phyloP scores from a whole-genome alignment of 2,113 vertebrate genomes.

The Seriola dumerili region DNA sequence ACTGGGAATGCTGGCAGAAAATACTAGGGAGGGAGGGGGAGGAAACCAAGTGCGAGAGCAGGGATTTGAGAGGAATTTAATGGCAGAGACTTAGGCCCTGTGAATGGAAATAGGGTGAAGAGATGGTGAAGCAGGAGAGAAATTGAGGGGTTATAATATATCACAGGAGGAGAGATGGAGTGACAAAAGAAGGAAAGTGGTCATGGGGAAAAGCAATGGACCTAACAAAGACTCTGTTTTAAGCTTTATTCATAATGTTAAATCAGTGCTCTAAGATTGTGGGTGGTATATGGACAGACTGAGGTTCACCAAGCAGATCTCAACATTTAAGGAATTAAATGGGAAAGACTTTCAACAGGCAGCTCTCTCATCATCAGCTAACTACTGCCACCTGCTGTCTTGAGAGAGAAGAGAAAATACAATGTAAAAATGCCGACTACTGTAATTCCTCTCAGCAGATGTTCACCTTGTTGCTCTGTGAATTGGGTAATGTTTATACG shows the following conservation, averaged over 20 bases:
- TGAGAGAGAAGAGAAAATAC: conserved; percentile 38
- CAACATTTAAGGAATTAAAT: conserved; percentile 32
- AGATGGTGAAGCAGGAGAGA: conserved; percentile 59
- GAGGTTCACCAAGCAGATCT: conserved; percentile 47
- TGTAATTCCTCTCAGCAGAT: conserved; percentile 77
- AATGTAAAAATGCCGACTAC: conserved; percentile 39
- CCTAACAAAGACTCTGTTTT: conserved; percentile 38
- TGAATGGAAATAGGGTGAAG: conserved; percentile 74
- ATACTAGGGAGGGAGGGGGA: conserved; percentile 74
- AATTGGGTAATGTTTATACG: conserved; percentile 75
- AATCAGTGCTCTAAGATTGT: conserved; percentile 48
- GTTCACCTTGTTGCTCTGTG: conserved; percentile 80
- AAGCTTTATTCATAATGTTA: conserved; percentile 51
- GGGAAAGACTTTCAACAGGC: conserved; percentile 18
- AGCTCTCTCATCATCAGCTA: conserved; percentile 36
- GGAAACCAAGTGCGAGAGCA: conserved; percentile 74
- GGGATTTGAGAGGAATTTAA: conserved; percentile 84
- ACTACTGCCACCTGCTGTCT: conserved; percentile 80
- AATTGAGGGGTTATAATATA: conserved; percentile 57
- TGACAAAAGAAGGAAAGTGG: conserved; percentile 63
- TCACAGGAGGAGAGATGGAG: conserved; percentile 56
- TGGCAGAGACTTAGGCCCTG: conserved; percentile 66
- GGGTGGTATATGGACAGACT: conserved; percentile 39
- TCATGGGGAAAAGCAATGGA: conserved; percentile 44
- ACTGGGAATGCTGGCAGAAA: conserved; percentile 87